phyloP scores from a whole-genome alignment of 2,888 invertebrate genomes.

The Ophioninae sp. region DNA sequence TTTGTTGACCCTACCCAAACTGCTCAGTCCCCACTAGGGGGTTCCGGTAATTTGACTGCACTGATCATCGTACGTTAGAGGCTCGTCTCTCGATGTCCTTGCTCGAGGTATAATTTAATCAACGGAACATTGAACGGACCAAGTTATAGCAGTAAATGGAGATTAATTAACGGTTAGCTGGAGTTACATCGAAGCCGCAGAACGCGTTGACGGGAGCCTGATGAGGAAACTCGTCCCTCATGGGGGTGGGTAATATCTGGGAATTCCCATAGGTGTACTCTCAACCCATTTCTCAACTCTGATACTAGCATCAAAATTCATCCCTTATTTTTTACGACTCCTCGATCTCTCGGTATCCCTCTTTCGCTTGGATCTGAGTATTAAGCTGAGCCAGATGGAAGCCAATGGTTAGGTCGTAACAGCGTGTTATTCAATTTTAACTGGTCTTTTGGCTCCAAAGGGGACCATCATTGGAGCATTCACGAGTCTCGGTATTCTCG shows the following conservation, averaged over 20 bases:
- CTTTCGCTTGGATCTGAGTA: not conserved
- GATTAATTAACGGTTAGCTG: constrained; percentile 56
- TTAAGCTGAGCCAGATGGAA: not conserved
- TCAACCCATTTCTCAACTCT: not conserved
- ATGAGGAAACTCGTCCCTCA: constrained; percentile 71
- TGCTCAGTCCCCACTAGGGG: no score
- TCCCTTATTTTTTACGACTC: constrained; percentile 3
- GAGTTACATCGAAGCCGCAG: constrained; percentile 49
- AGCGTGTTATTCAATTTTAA: constrained; percentile 5
- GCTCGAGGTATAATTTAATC: constrained; percentile 51
- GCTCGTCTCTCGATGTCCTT: constrained; percentile 4
- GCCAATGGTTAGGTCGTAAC: not conserved
- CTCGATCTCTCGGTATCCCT: constrained; percentile 25
- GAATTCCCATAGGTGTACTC: constrained; percentile 37
- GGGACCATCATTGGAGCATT: constrained; percentile 82
- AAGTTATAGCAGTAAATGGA: constrained; percentile 60
- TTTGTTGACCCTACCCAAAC: no score
- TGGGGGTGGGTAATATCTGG: constrained; percentile 70
- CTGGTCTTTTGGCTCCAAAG: constrained; percentile 70
- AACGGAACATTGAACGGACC: constrained; percentile 42
- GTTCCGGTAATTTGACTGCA: no score
- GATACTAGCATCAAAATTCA: not conserved
- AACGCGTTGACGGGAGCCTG: constrained; percentile 23
- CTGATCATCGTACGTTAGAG: not conserved
- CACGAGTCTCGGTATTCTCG: constrained; percentile 63